These are phyloP conservation scores for Corella eumyota DNA, from an alignment of 23 tunicate species.

Conservation along the genomic window DNA sequence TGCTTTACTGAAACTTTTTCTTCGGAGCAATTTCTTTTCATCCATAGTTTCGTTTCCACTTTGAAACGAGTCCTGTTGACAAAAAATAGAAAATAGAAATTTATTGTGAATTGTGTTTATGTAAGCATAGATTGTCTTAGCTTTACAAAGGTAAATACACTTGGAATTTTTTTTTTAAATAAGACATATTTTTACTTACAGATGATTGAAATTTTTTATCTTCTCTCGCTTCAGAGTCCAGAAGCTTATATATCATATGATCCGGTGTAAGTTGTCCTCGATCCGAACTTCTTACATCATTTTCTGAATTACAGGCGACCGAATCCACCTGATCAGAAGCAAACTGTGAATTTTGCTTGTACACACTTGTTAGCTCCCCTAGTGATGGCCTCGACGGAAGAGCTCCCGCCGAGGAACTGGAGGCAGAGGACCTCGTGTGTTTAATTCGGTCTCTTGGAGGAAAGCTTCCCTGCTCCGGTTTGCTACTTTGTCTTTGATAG, in stretches of 20 bases:
- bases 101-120: not conserved
- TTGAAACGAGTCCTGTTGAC: slow-evolving; percentile 18
- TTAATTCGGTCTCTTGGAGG: too few species aligned
- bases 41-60: slow-evolving; percentile 23
- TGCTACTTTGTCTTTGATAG: slow-evolving; percentile 44
- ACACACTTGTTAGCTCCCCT: slow-evolving; percentile 16
- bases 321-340: too few species aligned
- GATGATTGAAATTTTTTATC: slow-evolving; percentile 4
- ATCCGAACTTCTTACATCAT: too few species aligned
- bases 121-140: not conserved
- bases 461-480: slow-evolving; percentile 33
- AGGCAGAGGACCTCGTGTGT: too few species aligned
- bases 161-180: too few species aligned
- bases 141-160: not conserved
- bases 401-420: slow-evolving; percentile 2
- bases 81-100: not conserved
- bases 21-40: slow-evolving; percentile 2
- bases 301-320: too few species aligned
- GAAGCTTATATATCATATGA: too few species aligned
- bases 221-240: not conserved
- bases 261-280: too few species aligned
- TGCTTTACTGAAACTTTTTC: slow-evolving; percentile 38
- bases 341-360: not conserved
- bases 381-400: slow-evolving; percentile 15
- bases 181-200: too few species aligned